phyloP scores from a whole-genome alignment of 2,797 vertebrate species.

The Mus minutoides region DNA sequence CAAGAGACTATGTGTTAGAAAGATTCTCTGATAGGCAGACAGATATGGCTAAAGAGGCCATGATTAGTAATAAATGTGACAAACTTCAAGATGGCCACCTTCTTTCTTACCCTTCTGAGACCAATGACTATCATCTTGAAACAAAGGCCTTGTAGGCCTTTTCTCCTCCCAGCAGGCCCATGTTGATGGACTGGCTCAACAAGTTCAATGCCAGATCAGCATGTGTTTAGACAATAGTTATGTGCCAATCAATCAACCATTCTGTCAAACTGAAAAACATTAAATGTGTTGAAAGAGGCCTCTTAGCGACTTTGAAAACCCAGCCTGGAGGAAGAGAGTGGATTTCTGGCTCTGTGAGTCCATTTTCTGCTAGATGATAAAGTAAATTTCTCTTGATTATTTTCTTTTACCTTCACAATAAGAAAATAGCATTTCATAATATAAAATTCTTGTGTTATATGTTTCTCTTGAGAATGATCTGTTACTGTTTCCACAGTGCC shows the following conservation, averaged over 20 bases:
- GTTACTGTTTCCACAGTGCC: background rate
- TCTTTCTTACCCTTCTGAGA: background rate
- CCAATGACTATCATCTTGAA: background rate
- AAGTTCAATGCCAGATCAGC: background rate
- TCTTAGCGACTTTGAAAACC: background rate
- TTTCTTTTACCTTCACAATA: background rate
- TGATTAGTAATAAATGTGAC: background rate
- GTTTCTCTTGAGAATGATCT: background rate
- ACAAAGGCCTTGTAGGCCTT: background rate
- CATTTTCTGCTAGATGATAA: background rate
- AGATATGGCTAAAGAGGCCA: background rate
- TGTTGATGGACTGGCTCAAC: background rate
- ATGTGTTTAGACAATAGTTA: background rate
- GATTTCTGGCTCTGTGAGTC: background rate
- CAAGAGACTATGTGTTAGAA: background rate
- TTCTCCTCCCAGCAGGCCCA: background rate
- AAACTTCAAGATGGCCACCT: background rate
- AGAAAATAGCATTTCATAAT: background rate
- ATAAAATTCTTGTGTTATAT: background rate
- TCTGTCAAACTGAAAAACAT: background rate
- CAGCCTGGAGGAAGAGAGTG: background rate
- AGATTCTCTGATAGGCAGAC: background rate
- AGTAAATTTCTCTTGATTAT: background rate
- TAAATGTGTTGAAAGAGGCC: background rate
- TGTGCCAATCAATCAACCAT: background rate